These are phyloP conservation scores for Calyptommatus sinebrachiatus DNA, from an alignment of 2,113 vertebrate species.

Conservation along the genomic window DNA sequence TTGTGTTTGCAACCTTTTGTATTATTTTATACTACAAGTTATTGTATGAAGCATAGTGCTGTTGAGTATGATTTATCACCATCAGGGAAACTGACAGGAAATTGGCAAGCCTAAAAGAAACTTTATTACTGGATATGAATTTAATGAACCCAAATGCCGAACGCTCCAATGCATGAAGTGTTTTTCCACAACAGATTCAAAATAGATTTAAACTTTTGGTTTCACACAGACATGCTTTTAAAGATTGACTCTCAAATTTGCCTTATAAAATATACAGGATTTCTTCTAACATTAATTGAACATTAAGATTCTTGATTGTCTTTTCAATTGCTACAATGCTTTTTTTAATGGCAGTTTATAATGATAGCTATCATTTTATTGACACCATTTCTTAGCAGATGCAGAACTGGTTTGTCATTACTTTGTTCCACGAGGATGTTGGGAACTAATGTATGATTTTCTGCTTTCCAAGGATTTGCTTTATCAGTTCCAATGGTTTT, in stretches of 20 bases:
- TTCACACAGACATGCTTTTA: background rate
- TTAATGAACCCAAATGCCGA: background rate
- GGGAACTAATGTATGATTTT: too few relatives aligned
- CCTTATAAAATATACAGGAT: background rate
- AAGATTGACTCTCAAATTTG: too few relatives aligned
- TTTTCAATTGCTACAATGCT: too few relatives aligned
- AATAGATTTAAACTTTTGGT: background rate
- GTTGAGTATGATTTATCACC: constrained; percentile 11
- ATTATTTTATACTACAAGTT: constrained; percentile 39
- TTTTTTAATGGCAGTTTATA: too few relatives aligned
- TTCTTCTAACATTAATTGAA: too few relatives aligned
- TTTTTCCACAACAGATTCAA: background rate
- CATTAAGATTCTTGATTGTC: too few relatives aligned
- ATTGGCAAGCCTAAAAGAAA: constrained; percentile 31
- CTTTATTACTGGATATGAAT: background rate
- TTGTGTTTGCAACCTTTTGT: constrained; percentile 48
- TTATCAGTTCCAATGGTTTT: too few relatives aligned
- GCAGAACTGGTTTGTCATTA: too few relatives aligned
- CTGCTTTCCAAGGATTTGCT: too few relatives aligned
- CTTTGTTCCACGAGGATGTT: too few relatives aligned
- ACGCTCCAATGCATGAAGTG: background rate
- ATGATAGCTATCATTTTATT: too few relatives aligned
- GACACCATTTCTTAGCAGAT: too few relatives aligned
- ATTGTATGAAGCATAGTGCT: constrained; percentile 42
- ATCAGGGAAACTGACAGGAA: constrained; percentile 43